phyloP scores from a whole-genome alignment of 1,140 invertebrate genomes.

The Drosophila elegans region DNA sequence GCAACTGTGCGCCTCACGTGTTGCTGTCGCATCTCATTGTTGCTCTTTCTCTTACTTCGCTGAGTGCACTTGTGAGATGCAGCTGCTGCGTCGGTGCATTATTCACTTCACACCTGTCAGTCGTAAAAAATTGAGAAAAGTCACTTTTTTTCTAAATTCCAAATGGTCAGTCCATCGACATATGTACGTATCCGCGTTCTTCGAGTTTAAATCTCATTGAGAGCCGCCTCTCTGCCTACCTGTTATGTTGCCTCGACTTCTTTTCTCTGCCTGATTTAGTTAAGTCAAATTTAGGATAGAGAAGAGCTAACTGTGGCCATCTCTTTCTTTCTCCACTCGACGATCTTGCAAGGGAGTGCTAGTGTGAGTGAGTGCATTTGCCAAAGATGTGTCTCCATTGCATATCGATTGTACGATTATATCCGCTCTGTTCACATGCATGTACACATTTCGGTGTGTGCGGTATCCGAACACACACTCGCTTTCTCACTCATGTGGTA shows the following conservation, averaged over 20 bases:
- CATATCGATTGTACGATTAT: slow-evolving; percentile 60
- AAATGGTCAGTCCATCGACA: slow-evolving; percentile 54
- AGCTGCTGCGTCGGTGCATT: slow-evolving; percentile 65
- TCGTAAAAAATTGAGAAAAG: slow-evolving; percentile 65
- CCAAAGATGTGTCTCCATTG: slow-evolving; percentile 75
- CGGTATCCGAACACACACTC: slow-evolving; percentile 8
- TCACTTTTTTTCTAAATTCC: slow-evolving; percentile 50
- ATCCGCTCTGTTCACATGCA: slow-evolving; percentile 32
- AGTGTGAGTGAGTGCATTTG: slow-evolving; percentile 56
- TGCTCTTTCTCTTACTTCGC: slow-evolving; percentile 6
- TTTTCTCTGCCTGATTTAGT: slow-evolving; percentile 64
- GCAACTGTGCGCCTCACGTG: slow-evolving; percentile 64
- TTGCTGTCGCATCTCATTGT: slow-evolving; percentile 36
- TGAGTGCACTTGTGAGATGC: slow-evolving; percentile 19
- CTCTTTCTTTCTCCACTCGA: slow-evolving; percentile 29
- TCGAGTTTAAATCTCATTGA: slow-evolving; percentile 30
- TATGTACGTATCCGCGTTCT: slow-evolving; percentile 37
- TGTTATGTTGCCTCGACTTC: slow-evolving; percentile 31
- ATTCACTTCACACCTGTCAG: slow-evolving; percentile 70
- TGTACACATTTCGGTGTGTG: slow-evolving; percentile 20
- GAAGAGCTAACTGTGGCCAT: slow-evolving; percentile 15
- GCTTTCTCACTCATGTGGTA: slow-evolving; percentile 44
- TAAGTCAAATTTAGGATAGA: slow-evolving; percentile 78
- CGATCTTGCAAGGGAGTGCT: slow-evolving; percentile 45
- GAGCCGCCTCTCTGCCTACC: slow-evolving; percentile 52